Conservation (phyloP, 2,113 vertebrate genomes). For the Ctenodactylus gundi region DNA sequence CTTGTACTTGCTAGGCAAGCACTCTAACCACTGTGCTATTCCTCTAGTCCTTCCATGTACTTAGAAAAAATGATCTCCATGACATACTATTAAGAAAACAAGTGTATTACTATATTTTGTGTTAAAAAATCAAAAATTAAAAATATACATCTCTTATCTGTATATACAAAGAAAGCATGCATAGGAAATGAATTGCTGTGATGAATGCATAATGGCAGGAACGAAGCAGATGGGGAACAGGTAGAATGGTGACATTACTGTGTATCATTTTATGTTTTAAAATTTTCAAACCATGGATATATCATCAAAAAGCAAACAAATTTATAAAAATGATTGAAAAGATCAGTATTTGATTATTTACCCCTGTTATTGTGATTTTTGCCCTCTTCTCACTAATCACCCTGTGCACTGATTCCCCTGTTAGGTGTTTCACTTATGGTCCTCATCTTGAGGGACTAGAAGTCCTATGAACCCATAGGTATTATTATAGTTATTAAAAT, state of each 20-base stretch:
- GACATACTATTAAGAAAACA: neutral
- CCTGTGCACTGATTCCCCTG: neutral
- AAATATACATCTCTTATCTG: neutral
- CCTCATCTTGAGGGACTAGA: neutral
- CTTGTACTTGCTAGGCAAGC: no score
- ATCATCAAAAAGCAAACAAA: neutral
- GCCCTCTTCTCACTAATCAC: neutral
- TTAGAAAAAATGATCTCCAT: neutral
- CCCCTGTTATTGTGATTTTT: neutral
- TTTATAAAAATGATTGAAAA: neutral
- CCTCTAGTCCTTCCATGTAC: no score
- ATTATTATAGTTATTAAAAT: neutral
- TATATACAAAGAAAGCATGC: neutral
- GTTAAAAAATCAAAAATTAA: neutral
- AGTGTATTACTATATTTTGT: neutral
- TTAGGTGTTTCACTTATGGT: neutral
- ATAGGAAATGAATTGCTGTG: neutral
- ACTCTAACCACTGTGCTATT: no score
- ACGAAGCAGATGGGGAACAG: neutral
- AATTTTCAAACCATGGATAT: neutral
- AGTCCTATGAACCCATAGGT: neutral
- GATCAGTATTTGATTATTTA: slow-evolving; percentile 14
- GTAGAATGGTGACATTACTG: neutral
- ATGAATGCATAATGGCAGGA: neutral
- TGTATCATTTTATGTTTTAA: neutral